phyloP scores from a whole-genome alignment of 2,113 vertebrate genomes.

The Epinephelus fuscoguttatus region DNA sequence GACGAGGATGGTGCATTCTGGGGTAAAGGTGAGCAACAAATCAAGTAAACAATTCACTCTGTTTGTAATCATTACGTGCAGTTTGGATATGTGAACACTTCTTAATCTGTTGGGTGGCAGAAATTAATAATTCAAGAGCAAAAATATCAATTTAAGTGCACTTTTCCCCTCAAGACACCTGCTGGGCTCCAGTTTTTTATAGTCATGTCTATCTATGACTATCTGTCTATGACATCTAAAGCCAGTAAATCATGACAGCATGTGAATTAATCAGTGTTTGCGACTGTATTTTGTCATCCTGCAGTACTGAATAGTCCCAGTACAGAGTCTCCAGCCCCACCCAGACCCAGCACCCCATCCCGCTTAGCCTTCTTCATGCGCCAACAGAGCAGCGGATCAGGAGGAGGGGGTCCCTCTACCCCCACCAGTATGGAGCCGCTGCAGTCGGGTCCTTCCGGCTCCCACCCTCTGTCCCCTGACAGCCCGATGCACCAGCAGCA shows the following conservation, averaged over 20 bases:
- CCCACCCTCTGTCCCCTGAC: conserved; percentile 73
- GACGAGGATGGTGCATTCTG: conserved; percentile 89
- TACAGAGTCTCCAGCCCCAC: conserved; percentile 85
- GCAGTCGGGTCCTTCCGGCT: conserved; percentile 51
- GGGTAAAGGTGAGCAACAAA: conserved; percentile 87
- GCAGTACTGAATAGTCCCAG: conserved; percentile 89
- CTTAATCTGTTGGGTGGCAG: background rate
- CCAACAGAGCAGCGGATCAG: conserved; percentile 84
- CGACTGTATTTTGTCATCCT: background rate
- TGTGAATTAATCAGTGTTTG: background rate
- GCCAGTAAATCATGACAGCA: background rate
- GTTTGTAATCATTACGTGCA: too few relatives aligned
- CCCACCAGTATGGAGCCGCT: conserved; percentile 64
- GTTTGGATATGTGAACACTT: too few relatives aligned
- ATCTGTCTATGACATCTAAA: too few relatives aligned
- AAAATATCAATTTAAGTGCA: background rate
- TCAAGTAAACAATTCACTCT: background rate
- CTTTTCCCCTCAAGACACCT: background rate
- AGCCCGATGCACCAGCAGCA: conserved; percentile 85
- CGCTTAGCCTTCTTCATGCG: conserved; percentile 93
- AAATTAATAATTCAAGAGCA: conserved; percentile 1
- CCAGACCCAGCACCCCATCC: conserved; percentile 91
- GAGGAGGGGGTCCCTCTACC: conserved; percentile 66
- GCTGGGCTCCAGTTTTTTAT: background rate
- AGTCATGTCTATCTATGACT: too few relatives aligned